A percentile compares a stretch with the other conserved stretches of the same genome.
These are phyloP conservation scores for Pteropus alecto DNA, from an alignment of 2,113 vertebrate species.

Conservation along the genomic window DNA sequence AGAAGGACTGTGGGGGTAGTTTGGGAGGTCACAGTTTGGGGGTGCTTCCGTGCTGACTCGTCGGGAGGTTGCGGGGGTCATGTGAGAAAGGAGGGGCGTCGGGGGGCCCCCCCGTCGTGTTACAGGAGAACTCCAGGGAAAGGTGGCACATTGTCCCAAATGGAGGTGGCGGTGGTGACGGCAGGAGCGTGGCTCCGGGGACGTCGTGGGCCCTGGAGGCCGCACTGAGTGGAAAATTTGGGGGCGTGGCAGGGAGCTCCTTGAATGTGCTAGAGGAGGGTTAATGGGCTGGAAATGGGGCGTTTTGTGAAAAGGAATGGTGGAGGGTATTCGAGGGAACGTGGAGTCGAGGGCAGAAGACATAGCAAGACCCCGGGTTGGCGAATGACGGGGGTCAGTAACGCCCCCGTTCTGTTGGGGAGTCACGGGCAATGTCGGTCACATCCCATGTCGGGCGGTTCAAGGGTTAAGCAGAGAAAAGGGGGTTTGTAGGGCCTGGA, in stretches of 20 bases:
- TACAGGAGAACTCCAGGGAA: not conserved
- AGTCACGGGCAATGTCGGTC: rapidly evolving
- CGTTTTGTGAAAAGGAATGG: not conserved
- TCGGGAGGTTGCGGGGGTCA: not conserved
- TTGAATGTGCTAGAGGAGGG: not conserved
- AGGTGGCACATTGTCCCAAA: not conserved
- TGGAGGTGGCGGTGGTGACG: rapidly evolving
- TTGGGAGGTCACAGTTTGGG: not conserved
- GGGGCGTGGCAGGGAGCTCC: not conserved
- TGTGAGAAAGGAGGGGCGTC: not conserved
- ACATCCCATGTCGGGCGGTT: rapidly evolving
- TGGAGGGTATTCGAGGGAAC: not conserved
- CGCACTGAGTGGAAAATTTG: rapidly evolving
- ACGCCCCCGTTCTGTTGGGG: not conserved
- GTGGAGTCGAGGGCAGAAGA: rapidly evolving
- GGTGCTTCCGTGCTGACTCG: too few relatives aligned
- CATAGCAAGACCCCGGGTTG: not conserved
- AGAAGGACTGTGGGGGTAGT: rapidly evolving
- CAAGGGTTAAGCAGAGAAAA: not conserved
- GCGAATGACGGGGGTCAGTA: too few relatives aligned
- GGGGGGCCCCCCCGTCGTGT: too few relatives aligned
- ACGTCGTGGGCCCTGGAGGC: rapidly evolving
- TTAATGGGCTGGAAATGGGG: too few relatives aligned
- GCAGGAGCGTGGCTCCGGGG: rapidly evolving
- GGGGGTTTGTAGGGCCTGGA: not conserved